Percentiles rank a stretch among this genome's conserved stretches.
Evolutionary conservation across 2,113 vertebrate species (phyloP).

Genomic region (Suncus etruscus): DNA sequence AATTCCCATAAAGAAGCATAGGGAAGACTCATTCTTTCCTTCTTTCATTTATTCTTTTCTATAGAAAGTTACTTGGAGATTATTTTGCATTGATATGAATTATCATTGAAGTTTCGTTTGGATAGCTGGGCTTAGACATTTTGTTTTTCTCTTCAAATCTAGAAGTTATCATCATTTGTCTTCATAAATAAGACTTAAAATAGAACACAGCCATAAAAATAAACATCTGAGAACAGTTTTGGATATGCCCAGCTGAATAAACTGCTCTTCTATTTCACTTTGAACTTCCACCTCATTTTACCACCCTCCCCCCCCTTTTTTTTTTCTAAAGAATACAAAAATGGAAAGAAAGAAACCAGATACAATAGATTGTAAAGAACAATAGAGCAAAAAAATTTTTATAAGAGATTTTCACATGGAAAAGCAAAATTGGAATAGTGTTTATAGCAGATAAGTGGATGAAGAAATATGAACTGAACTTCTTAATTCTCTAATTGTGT

Average conservation of each 20-base stretch:
- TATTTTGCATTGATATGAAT: background rate
- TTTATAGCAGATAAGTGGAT: background rate
- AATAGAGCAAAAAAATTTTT: constrained; percentile 6
- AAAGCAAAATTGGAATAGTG: constrained; percentile 12
- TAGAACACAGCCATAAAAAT: constrained; percentile 49
- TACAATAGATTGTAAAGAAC: constrained; percentile 45
- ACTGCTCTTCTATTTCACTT: constrained; percentile 32
- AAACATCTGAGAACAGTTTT: constrained; percentile 44
- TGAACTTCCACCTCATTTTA: constrained; percentile 48
- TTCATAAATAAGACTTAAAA: constrained; percentile 63
- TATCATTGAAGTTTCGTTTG: constrained; percentile 19
- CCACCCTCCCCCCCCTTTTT: background rate
- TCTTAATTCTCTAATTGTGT: background rate
- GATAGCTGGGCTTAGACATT: constrained; percentile 20
- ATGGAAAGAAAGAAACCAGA: background rate
- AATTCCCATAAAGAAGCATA: background rate
- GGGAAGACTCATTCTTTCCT: background rate
- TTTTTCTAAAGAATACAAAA: constrained; percentile 32
- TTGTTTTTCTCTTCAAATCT: constrained; percentile 36
- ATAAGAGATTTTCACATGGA: constrained; percentile 20
- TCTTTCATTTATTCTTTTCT: constrained; percentile 12
- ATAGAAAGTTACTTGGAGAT: background rate
- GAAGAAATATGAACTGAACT: constrained; percentile 35
- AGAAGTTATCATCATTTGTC: constrained; percentile 29
- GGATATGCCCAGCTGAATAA: constrained; percentile 28